Evolutionary conservation across 2,888 invertebrate species (phyloP).

Genomic region (Allygus modestus): DNA sequence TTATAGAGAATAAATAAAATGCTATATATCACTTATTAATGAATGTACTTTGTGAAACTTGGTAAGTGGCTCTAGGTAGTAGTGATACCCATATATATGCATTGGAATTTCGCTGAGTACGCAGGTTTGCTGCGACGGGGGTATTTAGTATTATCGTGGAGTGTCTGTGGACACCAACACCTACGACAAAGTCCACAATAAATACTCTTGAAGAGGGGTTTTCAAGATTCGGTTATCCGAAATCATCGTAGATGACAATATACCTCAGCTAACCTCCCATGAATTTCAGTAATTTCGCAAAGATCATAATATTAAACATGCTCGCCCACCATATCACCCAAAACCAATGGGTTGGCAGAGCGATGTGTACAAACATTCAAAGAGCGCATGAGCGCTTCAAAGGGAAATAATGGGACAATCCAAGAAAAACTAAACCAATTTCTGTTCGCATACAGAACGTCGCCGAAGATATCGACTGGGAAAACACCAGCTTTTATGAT

Average conservation of each 20-base stretch:
- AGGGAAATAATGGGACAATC: background rate
- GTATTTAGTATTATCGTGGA: too few relatives aligned
- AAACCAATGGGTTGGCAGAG: slow-evolving; percentile 70
- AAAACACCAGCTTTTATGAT: too few relatives aligned
- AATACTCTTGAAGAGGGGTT: too few relatives aligned
- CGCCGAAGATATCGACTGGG: slow-evolving; percentile 66
- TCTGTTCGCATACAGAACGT: slow-evolving; percentile 50
- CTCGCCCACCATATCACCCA: slow-evolving; percentile 54
- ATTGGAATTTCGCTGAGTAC: too few relatives aligned
- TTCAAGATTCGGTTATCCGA: slow-evolving; percentile 65
- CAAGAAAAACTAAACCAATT: background rate
- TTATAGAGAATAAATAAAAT: too few relatives aligned
- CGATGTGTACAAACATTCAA: slow-evolving; percentile 65
- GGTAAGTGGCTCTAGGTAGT: too few relatives aligned
- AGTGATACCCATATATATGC: too few relatives aligned
- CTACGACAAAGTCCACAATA: too few relatives aligned
- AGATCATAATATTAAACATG: slow-evolving; percentile 28
- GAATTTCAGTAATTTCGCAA: slow-evolving; percentile 50
- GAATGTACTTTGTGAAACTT: too few relatives aligned
- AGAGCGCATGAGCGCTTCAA: slow-evolving; percentile 33
- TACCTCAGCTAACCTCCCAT: slow-evolving; percentile 43
- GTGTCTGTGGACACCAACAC: too few relatives aligned
- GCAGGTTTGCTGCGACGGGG: too few relatives aligned
- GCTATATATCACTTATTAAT: too few relatives aligned
- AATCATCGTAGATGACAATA: slow-evolving; percentile 61